Evolutionary conservation across 2,797 vertebrate genomes (phyloP), one percentile per base, ranked within the genome.

Genomic region (Pipistrellus pygmaeus): DNA sequence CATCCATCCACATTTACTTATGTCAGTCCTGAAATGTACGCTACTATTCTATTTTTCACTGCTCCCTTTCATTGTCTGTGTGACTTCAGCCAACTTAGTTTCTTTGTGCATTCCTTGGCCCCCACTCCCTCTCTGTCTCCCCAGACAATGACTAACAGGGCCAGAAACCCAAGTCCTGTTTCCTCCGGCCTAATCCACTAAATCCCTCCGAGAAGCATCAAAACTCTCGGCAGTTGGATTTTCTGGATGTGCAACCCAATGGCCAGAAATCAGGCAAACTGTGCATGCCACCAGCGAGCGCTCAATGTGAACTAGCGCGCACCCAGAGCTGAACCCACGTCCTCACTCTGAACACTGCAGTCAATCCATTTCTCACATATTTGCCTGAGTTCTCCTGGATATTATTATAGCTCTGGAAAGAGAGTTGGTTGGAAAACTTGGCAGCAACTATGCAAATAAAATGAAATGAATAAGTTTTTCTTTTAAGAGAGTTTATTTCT

Each of bases 381-480:
- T 95, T 95, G 73, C 66, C 88, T 69, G 75, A 93, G 87, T 84
- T 91, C 84, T 94, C 80, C 84, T 95, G 91, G 93, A 96, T 97
- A 95, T 95, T 95, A 95, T 95, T 93, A 81, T 41, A 94, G 32
- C 75, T 93, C 62, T 86, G 66, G 60, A 94, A 97, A 93, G 81
- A 94, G 73, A 38, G 60, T 41, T 88, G 82, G 73, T 95, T 96
- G 60, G 83, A 93, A 95, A 96, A 96, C 57, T 96, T 97, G 94
- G 87, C 95, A 96, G 90, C 87, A 60, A 77, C 80, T 94, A 62
- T 75, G 76, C 88, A 97, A 97, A 96, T 93, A 95, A 95, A 96
- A 77, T 85, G 85, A 93, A 96, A 95, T 83, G 91, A 97, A 85
- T 92, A 96, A 85, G 81, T 92, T 96, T 96, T 96, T 96, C 95